Conservation (phyloP, 1,140 invertebrate genomes). For the Pteromalus puparum region DNA sequence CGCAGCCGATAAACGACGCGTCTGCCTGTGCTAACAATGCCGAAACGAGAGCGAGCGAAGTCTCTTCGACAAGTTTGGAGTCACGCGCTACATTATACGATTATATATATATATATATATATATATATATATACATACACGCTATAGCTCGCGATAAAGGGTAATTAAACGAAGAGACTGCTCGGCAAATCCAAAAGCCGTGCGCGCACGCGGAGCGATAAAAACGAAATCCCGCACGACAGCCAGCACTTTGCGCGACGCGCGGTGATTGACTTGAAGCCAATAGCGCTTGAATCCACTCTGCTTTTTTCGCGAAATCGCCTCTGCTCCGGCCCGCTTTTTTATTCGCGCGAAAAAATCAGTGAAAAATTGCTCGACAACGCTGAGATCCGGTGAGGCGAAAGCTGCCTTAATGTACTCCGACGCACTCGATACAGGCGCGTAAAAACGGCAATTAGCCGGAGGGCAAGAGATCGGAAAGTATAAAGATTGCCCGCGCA, state of each 20-base stretch:
- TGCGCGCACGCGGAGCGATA: background rate
- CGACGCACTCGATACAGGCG: no score
- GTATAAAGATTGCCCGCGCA: background rate
- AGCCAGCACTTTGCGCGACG: background rate
- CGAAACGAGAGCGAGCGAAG: background rate
- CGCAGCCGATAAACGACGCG: background rate
- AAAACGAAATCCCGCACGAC: conserved; percentile 1
- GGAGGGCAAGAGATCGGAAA: no score
- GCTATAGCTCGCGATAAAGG: background rate
- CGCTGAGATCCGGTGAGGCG: no score
- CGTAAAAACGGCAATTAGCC: no score
- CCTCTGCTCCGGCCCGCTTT: background rate
- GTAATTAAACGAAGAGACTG: background rate
- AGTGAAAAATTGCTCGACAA: background rate
- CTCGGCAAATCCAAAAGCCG: background rate
- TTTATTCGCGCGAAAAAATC: background rate
- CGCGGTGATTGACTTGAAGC: background rate
- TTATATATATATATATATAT: no score
- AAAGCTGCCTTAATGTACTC: no score
- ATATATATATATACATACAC: no score
- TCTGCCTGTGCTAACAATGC: no score
- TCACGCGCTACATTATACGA: background rate
- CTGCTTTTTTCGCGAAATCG: background rate
- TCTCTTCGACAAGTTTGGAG: background rate
- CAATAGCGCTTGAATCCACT: background rate